Evolutionary conservation across 2,113 vertebrate species (phyloP).

Genomic region (Gorsachius goisagi): DNA sequence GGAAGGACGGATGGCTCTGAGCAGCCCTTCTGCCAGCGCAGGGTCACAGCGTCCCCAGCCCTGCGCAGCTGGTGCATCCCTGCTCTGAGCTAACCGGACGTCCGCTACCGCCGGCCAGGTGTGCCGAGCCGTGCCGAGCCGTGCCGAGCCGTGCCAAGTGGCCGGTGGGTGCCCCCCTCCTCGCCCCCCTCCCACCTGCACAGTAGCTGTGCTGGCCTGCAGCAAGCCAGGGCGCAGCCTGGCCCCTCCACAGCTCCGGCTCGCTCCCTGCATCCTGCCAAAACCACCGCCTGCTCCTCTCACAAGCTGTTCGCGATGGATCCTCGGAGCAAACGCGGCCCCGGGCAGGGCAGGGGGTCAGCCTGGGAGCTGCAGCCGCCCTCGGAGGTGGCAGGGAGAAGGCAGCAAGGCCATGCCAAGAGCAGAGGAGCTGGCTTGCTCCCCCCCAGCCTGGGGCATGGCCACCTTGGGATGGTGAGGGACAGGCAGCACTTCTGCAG

Average conservation of each 20-base stretch:
- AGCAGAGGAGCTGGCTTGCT: not conserved
- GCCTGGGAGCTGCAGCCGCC: not conserved
- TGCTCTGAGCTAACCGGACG: not conserved
- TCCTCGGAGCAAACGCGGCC: fast-evolving
- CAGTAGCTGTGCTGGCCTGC: not conserved
- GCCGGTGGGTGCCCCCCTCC: too few relatives aligned
- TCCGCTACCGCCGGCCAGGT: not conserved
- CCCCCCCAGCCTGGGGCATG: fast-evolving
- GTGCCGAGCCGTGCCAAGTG: too few relatives aligned
- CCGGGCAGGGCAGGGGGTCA: not conserved
- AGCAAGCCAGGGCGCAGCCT: not conserved
- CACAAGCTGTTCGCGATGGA: fast-evolving
- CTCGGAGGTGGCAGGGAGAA: fast-evolving
- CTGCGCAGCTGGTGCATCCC: not conserved
- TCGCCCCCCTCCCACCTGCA: too few relatives aligned
- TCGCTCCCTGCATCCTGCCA: not conserved
- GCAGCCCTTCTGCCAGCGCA: not conserved
- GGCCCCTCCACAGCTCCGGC: fast-evolving
- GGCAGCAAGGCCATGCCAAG: not conserved
- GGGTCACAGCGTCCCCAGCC: not conserved
- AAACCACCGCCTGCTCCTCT: not conserved
- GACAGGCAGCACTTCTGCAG: not conserved
- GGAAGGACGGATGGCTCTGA: not conserved
- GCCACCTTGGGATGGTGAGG: not conserved
- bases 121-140: too few relatives aligned